phyloP scores from a whole-genome alignment of 2,888 invertebrate species.

The Drepana falcataria region DNA sequence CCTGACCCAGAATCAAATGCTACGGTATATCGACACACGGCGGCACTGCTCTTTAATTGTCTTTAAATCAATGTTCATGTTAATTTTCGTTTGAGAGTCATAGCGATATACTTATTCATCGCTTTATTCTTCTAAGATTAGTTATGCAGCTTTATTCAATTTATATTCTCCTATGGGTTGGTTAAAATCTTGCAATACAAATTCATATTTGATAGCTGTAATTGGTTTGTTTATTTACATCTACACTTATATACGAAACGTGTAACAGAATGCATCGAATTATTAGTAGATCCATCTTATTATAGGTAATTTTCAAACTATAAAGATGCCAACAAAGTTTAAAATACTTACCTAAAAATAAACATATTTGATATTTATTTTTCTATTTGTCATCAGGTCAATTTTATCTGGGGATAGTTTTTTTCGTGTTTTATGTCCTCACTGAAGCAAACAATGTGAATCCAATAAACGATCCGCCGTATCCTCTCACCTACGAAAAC shows the following conservation, averaged over 20 bases:
- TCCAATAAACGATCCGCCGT: neutral
- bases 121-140: slow-evolving; percentile 47
- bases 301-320: too few relatives aligned
- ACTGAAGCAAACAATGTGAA: neutral
- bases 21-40: slow-evolving; percentile 10
- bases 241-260: too few relatives aligned
- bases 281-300: too few relatives aligned
- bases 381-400: too few relatives aligned
- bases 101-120: slow-evolving; percentile 45
- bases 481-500: neutral
- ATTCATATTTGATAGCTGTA: too few relatives aligned
- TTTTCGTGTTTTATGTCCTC: neutral
- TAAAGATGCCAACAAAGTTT: too few relatives aligned
- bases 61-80: slow-evolving; percentile 38
- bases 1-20: slow-evolving; percentile 54
- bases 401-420: too few relatives aligned
- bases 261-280: too few relatives aligned
- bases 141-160: neutral
- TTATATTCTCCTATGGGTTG: neutral
- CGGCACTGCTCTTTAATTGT: slow-evolving; percentile 46
- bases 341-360: too few relatives aligned
- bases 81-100: slow-evolving; percentile 39
- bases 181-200: too few relatives aligned
- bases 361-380: too few relatives aligned
- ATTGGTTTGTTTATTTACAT: too few relatives aligned